Evolutionary conservation across 2,113 vertebrate species (phyloP), one percentile per base, ranked within the genome.

Genomic region (Rousettus leschenaultii): DNA sequence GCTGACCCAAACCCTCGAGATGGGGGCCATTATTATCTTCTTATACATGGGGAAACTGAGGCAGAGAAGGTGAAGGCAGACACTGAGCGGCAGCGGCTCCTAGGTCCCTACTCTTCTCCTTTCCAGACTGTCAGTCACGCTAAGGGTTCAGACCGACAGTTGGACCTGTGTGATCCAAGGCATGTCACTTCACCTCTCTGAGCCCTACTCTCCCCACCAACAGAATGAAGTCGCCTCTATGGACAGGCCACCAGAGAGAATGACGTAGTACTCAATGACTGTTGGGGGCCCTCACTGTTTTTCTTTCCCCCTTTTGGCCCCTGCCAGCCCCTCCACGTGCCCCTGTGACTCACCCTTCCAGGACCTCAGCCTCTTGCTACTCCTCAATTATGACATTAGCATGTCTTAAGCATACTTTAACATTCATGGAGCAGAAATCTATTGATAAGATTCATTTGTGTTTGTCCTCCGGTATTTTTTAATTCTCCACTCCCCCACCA

Each of bases 281-380:
- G 6, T 1, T 1, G 3, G 6, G 48, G 6, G 6, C 6, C n/a
- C 7, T 80, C 28, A 11, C 28, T 48, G 83, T n/a, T 53, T 13
- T 45, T 40, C n/a, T 16, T 26, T 33, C 16, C 18, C 18, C 33
- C 63, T n/a, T 70, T 51, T 38, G 12, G 18, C 70, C 55, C 7
- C 43, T 40, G 48, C 12, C 5, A 16, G 33, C 21, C 38, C 15
- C 68, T 82, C 8, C 2, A 1, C 0, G 0, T 0, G 5, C 13
- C 28, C 43, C 28, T 10, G 5, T 1, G 43, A 30, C 82, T 38
- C 35, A 0, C 19, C 48, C 63, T 13, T 61, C 78, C 38, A 15
- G 79, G 74, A 1, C 26, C 18, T 33, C 48, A n/a, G 11, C 38
- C 45, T 7, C 30, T 12, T 1, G 8, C 15, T 9, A 7, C 38